Evolutionary conservation across 2,113 vertebrate genomes (phyloP).

Genomic region (Piprites chloris): DNA sequence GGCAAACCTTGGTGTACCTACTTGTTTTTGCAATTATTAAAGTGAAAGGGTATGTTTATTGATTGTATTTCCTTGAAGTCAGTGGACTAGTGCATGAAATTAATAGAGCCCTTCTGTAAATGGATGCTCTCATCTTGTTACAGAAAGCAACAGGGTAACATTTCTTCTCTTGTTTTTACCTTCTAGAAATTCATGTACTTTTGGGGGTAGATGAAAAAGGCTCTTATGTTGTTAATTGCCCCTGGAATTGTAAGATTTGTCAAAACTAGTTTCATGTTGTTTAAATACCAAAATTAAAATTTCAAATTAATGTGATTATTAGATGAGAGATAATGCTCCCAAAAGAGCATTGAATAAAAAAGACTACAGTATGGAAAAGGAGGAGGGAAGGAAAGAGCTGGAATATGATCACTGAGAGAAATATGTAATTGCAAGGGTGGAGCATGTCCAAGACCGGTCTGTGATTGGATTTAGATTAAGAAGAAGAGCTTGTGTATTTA

Average conservation of each 20-base stretch:
- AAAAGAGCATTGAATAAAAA: not conserved
- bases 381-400: not conserved
- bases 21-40: not conserved
- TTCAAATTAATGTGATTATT: slow-evolving; percentile 38
- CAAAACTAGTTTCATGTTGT: slow-evolving; percentile 39
- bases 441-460: slow-evolving; percentile 8
- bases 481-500: slow-evolving; percentile 2
- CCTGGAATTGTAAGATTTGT: slow-evolving; percentile 24
- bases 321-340: slow-evolving; percentile 1
- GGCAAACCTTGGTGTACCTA: not conserved
- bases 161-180: not conserved
- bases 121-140: not conserved
- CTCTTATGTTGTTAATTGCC: not conserved
- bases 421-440: slow-evolving; percentile 40
- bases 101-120: not conserved
- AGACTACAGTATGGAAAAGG: not conserved
- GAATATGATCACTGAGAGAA: not conserved
- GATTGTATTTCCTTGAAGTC: not conserved
- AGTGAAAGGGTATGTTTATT: not conserved
- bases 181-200: not conserved
- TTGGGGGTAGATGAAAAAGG: not conserved
- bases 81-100: not conserved
- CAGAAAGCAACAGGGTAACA: not conserved
- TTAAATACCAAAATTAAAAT: slow-evolving; percentile 33
- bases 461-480: slow-evolving; percentile 48